These are phyloP conservation scores for Tragulus kanchil DNA, from an alignment of 2,113 vertebrate genomes.

Conservation along the genomic window DNA sequence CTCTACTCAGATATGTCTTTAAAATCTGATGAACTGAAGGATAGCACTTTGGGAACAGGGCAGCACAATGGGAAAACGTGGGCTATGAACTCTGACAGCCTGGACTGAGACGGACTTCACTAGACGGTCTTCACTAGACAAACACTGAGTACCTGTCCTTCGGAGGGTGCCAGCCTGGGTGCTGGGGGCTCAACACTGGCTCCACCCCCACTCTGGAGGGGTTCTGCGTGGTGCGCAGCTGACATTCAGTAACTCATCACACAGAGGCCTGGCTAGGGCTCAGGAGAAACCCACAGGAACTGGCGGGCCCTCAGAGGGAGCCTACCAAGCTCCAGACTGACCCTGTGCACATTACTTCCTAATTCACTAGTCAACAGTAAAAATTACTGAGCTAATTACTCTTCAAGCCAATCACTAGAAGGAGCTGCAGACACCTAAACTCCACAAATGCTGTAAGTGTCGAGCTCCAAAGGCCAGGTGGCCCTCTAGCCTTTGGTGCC, in stretches of 20 bases:
- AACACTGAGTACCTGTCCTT: not conserved
- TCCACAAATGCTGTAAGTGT: not conserved
- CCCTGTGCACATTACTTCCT: slow-evolving; percentile 77
- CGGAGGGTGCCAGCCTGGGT: not conserved
- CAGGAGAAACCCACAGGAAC: slow-evolving; percentile 39
- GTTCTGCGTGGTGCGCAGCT: not conserved
- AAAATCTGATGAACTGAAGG: not conserved
- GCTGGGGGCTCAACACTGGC: not conserved
- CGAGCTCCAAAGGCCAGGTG: not conserved
- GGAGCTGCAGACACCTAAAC: not conserved
- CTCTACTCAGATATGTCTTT: not conserved
- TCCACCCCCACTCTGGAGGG: not conserved
- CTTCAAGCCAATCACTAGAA: not conserved
- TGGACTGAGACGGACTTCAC: not conserved
- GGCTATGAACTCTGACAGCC: not conserved
- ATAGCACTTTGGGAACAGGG: not conserved
- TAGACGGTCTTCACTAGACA: not conserved
- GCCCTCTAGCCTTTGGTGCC: not conserved
- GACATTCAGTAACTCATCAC: not conserved
- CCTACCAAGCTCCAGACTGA: slow-evolving; percentile 22
- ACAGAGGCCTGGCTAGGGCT: not conserved
- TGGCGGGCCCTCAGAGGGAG: slow-evolving; percentile 53
- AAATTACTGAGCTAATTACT: slow-evolving; percentile 15
- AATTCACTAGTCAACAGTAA: slow-evolving; percentile 40
- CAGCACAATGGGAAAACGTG: not conserved